Percentiles rank a stretch among this genome's conserved stretches.
Conservation (phyloP, 2,797 vertebrate species). For the Halcyon leucocephala region DNA sequence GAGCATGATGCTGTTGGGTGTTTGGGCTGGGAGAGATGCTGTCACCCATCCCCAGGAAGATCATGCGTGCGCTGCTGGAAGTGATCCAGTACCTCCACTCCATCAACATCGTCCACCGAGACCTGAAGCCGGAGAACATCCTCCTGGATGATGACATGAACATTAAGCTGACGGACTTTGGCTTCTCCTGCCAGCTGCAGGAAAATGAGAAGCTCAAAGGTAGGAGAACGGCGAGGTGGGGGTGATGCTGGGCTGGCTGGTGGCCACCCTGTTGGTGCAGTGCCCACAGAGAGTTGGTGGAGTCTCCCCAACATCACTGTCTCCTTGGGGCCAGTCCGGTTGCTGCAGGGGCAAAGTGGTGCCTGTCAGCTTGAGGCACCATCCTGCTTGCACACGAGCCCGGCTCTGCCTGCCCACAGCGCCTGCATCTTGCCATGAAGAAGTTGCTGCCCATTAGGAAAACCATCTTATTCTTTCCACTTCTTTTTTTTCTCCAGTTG, state of each 20-base stretch:
- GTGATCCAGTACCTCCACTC: conserved; percentile 90
- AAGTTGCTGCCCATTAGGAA: neutral
- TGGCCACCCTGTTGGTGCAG: fast-evolving
- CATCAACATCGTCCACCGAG: conserved; percentile 93
- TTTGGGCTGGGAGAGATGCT: neutral
- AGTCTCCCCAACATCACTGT: neutral
- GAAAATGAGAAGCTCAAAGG: conserved; percentile 88
- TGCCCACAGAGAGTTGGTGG: fast-evolving
- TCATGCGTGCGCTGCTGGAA: conserved; percentile 93
- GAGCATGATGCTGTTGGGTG: fast-evolving
- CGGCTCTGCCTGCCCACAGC: neutral
- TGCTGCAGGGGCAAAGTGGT: fast-evolving
- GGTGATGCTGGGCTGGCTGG: fast-evolving
- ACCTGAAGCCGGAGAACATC: conserved; percentile 97
- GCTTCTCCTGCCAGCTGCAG: conserved; percentile 89
- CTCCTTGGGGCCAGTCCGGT: neutral
- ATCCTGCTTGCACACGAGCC: neutral
- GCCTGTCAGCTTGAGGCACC: neutral
- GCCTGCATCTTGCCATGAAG: neutral
- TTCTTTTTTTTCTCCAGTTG: neutral
- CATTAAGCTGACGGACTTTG: conserved; percentile 97
- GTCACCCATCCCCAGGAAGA: conserved; percentile 82
- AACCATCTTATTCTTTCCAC: neutral
- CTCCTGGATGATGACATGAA: conserved; percentile 95
- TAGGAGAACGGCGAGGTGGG: neutral